Base-by-base conservation (phyloP, 2,888 invertebrate species). In the Ophion ellenae region DNA sequence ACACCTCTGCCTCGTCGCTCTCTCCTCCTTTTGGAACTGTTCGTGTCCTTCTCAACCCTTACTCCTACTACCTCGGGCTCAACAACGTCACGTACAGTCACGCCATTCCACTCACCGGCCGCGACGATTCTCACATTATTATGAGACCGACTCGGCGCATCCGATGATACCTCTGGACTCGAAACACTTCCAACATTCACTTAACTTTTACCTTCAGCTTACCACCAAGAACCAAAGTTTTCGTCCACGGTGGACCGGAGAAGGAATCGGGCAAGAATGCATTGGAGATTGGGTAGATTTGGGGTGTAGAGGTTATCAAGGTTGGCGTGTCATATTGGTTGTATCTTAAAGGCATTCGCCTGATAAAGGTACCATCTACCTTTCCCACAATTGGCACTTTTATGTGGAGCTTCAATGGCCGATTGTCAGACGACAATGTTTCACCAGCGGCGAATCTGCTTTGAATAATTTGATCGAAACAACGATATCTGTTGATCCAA, bases 71-170 rank as follows among this genome's bases (percentile, higher is more conserved):
- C 61, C 61, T 24, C 87, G 77, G 80, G 61, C 78, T 78, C 86
- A 71, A 84, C 86, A 87, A 89, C 75, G 73, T 85, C 84, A 85
- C 81, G 88, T 80, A 87, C 85, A 83, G 87, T 89, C 14, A 57
- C 57, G 57, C 14, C 88, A 87, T 88, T 89, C 88, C 89, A 87
- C 88, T 73, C 88, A 87, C 88, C 78, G 81, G 83, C 86, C 84
- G 53, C 83, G 86, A 87, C 87, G 86, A 88, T 89, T 85, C 83
- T 11, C 87, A 82, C 90, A 90, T 92, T 91, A 91, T 91, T 90
- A 91, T 87, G 89, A 88, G 81, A 88, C 87, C 86, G 90, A 7
- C 32, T 11, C 87, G 75, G 45, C 10, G 53, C 67, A 53, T 61
- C 74, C 36, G 76, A 69, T 57, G 63, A 83, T 61, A 57, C 73